Percentiles rank a stretch among this genome's conserved stretches.
Conservation (phyloP, 2,113 vertebrate species). For the Prochilodus magdalenae region DNA sequence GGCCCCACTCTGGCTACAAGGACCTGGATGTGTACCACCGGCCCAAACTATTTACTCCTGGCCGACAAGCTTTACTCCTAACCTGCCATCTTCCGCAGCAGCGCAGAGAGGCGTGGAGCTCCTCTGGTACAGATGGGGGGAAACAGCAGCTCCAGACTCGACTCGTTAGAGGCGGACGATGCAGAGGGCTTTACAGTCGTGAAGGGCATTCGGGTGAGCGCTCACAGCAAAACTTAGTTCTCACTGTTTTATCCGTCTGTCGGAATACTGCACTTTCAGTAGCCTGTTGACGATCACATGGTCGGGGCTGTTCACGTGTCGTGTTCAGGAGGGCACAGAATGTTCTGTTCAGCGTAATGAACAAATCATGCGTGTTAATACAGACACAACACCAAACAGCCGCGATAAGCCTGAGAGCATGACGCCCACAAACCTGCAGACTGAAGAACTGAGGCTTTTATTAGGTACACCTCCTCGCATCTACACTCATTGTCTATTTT, state of each 20-base stretch:
- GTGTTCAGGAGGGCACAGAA: not conserved
- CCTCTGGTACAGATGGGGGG: constrained; percentile 67
- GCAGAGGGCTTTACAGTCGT: constrained; percentile 64
- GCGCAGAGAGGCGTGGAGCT: not conserved
- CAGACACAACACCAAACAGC: not conserved
- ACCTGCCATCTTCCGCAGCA: not conserved
- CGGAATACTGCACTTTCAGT: too few relatives aligned
- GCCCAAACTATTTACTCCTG: not conserved
- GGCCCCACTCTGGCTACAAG: not conserved
- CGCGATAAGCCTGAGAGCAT: not conserved
- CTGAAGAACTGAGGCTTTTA: too few relatives aligned
- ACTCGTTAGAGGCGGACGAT: constrained; percentile 55
- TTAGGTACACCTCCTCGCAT: too few relatives aligned
- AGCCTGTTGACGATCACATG: too few relatives aligned
- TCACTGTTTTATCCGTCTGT: not conserved
- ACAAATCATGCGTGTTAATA: not conserved
- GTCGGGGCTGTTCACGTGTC: too few relatives aligned
- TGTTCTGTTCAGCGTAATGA: not conserved
- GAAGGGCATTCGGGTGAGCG: constrained; percentile 78
- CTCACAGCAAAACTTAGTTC: not conserved
- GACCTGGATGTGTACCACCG: not conserved
- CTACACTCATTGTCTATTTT: too few relatives aligned
- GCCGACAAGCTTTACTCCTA: not conserved
- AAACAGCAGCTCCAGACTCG: constrained; percentile 65
- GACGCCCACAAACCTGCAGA: too few relatives aligned